Percentiles rank a stretch among this genome's conserved stretches.
Evolutionary conservation across 2,113 vertebrate species (phyloP).

Genomic region (Amblyopsis rosae): DNA sequence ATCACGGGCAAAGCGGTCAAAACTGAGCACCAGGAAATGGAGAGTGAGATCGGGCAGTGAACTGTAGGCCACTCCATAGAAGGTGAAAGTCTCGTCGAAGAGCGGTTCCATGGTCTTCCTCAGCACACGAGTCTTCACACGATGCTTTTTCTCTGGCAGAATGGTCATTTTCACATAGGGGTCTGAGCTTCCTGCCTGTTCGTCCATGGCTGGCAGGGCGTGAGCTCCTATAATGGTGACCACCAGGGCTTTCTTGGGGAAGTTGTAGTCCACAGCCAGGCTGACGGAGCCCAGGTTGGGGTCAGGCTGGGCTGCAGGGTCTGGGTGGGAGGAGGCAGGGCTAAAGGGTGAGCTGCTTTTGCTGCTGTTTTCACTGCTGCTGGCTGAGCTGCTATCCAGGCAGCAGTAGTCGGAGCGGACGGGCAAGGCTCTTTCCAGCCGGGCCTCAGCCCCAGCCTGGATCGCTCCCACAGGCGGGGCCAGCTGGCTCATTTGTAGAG

Average conservation of each 20-base stretch:
- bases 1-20: constrained; percentile 93
- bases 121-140: constrained; percentile 93
- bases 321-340: constrained; percentile 61
- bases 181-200: constrained; percentile 87
- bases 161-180: constrained; percentile 98
- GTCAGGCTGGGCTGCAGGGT: constrained; percentile 45
- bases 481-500: constrained; percentile 72
- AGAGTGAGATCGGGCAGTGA: constrained; percentile 91
- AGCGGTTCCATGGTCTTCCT: constrained; percentile 91
- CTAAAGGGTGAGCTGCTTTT: constrained; percentile 84
- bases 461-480: constrained; percentile 39
- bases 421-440: constrained; percentile 80
- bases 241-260: constrained; percentile 95
- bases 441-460: constrained; percentile 30
- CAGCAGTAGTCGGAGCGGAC: constrained; percentile 84
- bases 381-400: constrained; percentile 83
- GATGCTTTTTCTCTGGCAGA: constrained; percentile 93
- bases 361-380: constrained; percentile 75
- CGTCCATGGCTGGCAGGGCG: constrained; percentile 88
- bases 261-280: constrained; percentile 96
- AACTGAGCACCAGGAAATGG: constrained; percentile 95
- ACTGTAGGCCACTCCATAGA: constrained; percentile 94
- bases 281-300: constrained; percentile 83
- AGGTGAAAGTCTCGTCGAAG: constrained; percentile 97
- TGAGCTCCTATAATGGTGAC: constrained; percentile 93